These are phyloP conservation scores for Pardalotus punctatus DNA, from an alignment of 2,113 vertebrate genomes.

Conservation along the genomic window DNA sequence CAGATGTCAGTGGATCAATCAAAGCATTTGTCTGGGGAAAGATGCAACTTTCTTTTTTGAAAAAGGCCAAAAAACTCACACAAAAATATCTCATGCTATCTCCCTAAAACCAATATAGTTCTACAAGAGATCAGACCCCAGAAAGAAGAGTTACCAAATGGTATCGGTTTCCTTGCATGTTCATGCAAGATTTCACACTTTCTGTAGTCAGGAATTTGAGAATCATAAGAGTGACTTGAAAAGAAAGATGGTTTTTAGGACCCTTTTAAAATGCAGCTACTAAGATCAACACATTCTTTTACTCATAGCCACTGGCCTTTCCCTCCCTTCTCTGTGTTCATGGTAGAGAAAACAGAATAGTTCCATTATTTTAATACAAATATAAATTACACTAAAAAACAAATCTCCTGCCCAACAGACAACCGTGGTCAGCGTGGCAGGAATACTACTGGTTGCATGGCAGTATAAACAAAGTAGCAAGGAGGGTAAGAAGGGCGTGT, in stretches of 20 bases:
- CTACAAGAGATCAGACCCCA: background rate
- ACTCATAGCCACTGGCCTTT: background rate
- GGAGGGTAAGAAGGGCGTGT: background rate
- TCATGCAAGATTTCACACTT: background rate
- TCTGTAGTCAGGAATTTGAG: background rate
- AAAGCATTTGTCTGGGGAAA: background rate
- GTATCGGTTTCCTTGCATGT: background rate
- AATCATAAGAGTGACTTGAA: background rate
- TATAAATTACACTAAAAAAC: background rate
- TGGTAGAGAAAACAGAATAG: background rate
- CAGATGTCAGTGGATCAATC: background rate
- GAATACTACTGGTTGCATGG: background rate
- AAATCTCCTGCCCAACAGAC: background rate
- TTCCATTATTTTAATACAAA: background rate
- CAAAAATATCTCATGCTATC: background rate
- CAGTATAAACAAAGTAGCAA: background rate
- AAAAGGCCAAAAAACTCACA: background rate
- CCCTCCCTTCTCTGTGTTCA: background rate
- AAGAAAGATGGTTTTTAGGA: background rate
- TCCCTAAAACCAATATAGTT: background rate
- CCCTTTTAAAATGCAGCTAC: background rate
- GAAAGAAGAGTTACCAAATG: background rate
- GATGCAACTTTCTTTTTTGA: background rate
- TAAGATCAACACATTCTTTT: background rate
- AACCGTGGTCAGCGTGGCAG: accelerated